Conservation (phyloP, 2,113 vertebrate genomes). For the Nansenia antarctica region DNA sequence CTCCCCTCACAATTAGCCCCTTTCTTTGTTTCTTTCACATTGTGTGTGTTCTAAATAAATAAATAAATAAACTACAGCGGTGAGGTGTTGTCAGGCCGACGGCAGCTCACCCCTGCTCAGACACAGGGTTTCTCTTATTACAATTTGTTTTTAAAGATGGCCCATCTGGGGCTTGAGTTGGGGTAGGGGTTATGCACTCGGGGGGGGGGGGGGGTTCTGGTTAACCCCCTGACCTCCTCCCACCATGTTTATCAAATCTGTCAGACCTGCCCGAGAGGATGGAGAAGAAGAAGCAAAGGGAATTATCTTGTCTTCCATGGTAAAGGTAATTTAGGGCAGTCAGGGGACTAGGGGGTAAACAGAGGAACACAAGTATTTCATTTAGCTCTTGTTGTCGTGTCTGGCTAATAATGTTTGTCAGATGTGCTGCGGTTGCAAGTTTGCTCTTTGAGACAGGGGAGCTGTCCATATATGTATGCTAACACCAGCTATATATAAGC, state of each 20-base stretch:
- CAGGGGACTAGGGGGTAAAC: conserved; percentile 20
- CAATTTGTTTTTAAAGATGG: conserved; percentile 48
- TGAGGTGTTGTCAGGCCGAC: conserved; percentile 1
- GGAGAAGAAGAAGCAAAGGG: conserved; percentile 21
- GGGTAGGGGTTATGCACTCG: conserved; percentile 64
- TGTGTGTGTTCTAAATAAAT: too few species aligned
- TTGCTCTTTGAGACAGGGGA: conserved; percentile 27
- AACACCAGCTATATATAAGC: not conserved
- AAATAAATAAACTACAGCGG: too few species aligned
- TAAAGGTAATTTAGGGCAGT: not conserved
- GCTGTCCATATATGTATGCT: too few species aligned
- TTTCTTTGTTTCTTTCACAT: too few species aligned
- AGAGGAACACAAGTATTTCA: conserved; percentile 59
- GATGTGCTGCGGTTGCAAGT: conserved; percentile 57
- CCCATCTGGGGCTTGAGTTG: conserved; percentile 24
- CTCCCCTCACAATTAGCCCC: too few species aligned
- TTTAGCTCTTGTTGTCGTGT: conserved; percentile 55
- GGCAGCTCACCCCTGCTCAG: conserved; percentile 32
- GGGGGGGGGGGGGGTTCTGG: too few species aligned
- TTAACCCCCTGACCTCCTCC: conserved; percentile 60
- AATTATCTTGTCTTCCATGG: conserved; percentile 47
- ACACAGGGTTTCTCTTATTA: conserved; percentile 15
- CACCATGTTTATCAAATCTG: conserved; percentile 48
- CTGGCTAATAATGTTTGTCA: conserved; percentile 59
- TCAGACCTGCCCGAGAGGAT: conserved; percentile 38